A percentile compares a stretch with the other conserved stretches of the same genome.
These are phyloP conservation scores for Acleris holmiana DNA, from an alignment of 2,888 invertebrate species.

Conservation along the genomic window DNA sequence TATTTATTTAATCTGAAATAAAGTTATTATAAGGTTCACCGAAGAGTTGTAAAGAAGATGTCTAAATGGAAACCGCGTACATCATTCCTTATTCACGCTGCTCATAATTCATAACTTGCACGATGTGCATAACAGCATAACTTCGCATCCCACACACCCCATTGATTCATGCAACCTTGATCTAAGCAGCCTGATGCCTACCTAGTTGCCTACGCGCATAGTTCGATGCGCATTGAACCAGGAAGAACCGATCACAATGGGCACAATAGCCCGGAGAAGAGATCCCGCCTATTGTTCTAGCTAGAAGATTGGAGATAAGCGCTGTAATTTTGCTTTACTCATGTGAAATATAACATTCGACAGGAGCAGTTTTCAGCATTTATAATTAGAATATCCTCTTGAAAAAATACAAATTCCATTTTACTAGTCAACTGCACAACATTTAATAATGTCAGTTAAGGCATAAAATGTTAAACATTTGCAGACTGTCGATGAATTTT, in stretches of 20 bases:
- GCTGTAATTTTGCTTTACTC: constrained; percentile 10
- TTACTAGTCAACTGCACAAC: too few relatives aligned
- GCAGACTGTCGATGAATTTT: too few relatives aligned
- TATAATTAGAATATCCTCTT: too few relatives aligned
- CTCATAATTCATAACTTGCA: not conserved
- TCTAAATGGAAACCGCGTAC: too few relatives aligned
- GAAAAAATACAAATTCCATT: too few relatives aligned
- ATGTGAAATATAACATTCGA: too few relatives aligned
- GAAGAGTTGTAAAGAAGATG: too few relatives aligned
- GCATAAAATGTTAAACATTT: too few relatives aligned
- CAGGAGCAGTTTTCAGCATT: too few relatives aligned
- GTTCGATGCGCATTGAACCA: constrained; percentile 30
- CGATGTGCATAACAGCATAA: constrained; percentile 8
- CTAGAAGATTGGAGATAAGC: constrained; percentile 29
- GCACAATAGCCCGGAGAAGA: constrained; percentile 36
- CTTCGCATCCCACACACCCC: constrained; percentile 9
- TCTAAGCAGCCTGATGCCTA: constrained; percentile 23
- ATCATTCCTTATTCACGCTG: not conserved
- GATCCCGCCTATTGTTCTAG: constrained; percentile 30
- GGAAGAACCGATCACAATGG: constrained; percentile 24
- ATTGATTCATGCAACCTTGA: constrained; percentile 30
- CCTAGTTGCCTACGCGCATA: constrained; percentile 27
- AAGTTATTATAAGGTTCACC: too few relatives aligned
- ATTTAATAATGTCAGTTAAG: too few relatives aligned
- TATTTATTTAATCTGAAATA: too few relatives aligned